These are phyloP conservation scores for Scyliorhinus canicula DNA, from an alignment of 2,797 vertebrate species.

Conservation along the genomic window DNA sequence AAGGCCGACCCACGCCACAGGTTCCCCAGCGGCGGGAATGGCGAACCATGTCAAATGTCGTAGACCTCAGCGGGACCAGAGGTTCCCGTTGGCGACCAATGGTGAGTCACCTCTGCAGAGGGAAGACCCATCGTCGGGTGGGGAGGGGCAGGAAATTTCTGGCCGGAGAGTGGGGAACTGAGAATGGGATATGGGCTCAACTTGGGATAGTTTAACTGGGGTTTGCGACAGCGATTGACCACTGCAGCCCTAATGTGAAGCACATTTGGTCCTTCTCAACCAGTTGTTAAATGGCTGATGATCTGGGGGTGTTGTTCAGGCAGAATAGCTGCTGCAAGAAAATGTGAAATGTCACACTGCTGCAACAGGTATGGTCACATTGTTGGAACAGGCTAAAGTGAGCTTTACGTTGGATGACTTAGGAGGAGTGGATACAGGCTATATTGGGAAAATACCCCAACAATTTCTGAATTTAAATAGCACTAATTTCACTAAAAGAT, in stretches of 20 bases:
- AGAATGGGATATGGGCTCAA: background rate
- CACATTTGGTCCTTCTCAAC: background rate
- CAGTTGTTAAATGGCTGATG: background rate
- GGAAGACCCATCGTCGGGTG: no score
- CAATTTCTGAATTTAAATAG: background rate
- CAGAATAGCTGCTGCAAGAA: background rate
- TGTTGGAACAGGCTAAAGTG: background rate
- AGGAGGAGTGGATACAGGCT: background rate
- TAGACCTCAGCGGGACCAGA: no score
- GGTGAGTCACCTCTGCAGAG: no score
- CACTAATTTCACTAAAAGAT: background rate
- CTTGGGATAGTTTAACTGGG: background rate
- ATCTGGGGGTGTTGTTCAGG: background rate
- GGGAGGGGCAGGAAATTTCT: no score
- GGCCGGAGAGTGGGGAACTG: background rate
- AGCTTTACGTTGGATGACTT: background rate
- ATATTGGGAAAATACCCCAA: background rate
- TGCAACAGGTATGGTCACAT: background rate
- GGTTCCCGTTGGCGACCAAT: no score
- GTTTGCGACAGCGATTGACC: background rate
- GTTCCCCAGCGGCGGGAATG: no score
- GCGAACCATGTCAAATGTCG: no score
- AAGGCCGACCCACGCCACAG: no score
- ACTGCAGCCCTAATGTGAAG: background rate
- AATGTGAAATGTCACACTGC: background rate